Conservation (phyloP, 2,888 invertebrate species). For the Torymus tubicola region DNA sequence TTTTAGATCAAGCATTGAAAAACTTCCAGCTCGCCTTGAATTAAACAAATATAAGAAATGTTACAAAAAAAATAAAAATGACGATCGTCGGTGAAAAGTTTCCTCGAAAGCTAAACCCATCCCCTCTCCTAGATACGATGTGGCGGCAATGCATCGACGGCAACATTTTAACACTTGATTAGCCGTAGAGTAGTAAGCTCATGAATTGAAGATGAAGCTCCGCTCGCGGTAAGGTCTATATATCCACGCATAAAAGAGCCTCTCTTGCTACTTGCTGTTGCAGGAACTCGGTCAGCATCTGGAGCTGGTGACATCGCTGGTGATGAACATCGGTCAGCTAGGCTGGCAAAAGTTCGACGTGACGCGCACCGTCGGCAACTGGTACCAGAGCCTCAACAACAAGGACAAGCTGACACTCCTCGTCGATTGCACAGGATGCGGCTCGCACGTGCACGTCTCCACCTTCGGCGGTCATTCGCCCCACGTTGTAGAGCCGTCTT, state of each 20-base stretch:
- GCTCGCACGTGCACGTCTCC: conserved; percentile 82
- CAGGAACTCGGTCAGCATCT: conserved; percentile 73
- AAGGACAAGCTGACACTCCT: conserved; percentile 85
- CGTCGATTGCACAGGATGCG: conserved; percentile 91
- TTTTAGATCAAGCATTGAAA: too few species aligned
- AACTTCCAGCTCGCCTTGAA: too few species aligned
- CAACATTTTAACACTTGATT: too few species aligned
- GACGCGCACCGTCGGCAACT: conserved; percentile 85
- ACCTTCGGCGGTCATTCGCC: conserved; percentile 75
- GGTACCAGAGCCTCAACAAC: conserved; percentile 79
- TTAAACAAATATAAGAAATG: too few species aligned
- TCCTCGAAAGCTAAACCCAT: too few species aligned
- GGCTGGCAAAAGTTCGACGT: conserved; percentile 94
- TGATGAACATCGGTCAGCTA: conserved; percentile 81
- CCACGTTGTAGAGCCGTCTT: conserved; percentile 73
- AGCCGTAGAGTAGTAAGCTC: too few species aligned
- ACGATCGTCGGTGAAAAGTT: too few species aligned
- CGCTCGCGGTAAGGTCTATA: too few species aligned
- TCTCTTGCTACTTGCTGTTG: background rate
- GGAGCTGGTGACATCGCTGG: conserved; percentile 73
- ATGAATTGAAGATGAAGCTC: too few species aligned
- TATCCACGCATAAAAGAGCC: background rate
- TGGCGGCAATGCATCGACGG: too few species aligned
- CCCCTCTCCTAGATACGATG: too few species aligned
- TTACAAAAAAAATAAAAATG: too few species aligned